Evolutionary conservation across 1,140 invertebrate genomes (phyloP).

Genomic region (Pseudomyrmex flavicornis): DNA sequence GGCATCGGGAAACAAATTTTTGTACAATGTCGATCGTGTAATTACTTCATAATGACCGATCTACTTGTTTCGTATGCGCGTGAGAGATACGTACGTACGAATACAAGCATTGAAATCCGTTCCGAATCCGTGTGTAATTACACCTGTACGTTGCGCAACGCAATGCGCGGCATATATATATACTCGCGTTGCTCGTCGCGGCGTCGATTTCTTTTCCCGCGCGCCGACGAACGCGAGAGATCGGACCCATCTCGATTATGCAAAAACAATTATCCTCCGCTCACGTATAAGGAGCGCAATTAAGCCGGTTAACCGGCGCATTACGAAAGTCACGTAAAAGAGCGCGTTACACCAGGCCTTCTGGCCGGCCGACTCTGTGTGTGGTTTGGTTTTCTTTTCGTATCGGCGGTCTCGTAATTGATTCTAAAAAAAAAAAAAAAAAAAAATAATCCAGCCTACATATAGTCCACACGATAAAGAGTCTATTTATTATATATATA

Average conservation of each 20-base stretch:
- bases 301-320: constrained; percentile 62
- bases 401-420: too few species aligned
- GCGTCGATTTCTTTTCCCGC: constrained; percentile 24
- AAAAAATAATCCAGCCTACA: not conserved
- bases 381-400: constrained; percentile 28
- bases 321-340: constrained; percentile 64
- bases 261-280: constrained; percentile 74
- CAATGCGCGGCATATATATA: not conserved
- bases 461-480: not conserved
- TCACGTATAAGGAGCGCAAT: constrained; percentile 74
- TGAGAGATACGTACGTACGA: not conserved
- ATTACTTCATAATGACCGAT: constrained; percentile 41
- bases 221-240: constrained; percentile 30
- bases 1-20: not conserved
- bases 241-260: constrained; percentile 69
- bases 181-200: not conserved
- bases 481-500: not conserved
- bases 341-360: constrained; percentile 33
- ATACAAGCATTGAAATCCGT: constrained; percentile 34
- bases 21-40: constrained; percentile 35
- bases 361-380: not conserved
- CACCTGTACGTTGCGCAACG: constrained; percentile 35
- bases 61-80: not conserved
- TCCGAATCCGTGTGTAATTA: constrained; percentile 38
- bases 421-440: not conserved